A percentile compares a stretch with the other conserved stretches of the same genome.
These are phyloP conservation scores for Holacanthus passer DNA, from an alignment of 2,113 vertebrate species.

Conservation along the genomic window DNA sequence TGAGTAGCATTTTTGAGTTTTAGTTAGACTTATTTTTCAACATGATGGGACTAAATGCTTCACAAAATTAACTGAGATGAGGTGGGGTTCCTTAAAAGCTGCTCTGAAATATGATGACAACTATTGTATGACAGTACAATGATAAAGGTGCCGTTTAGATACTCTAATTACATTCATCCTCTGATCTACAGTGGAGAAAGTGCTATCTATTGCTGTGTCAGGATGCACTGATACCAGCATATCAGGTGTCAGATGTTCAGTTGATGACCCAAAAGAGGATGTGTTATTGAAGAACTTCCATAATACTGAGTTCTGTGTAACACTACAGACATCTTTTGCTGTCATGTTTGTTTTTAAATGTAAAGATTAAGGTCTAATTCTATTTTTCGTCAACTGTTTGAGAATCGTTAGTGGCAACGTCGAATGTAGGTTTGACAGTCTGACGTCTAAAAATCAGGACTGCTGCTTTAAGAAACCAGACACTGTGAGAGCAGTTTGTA, in stretches of 20 bases:
- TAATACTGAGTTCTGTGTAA: too few species aligned
- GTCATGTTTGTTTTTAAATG: neutral
- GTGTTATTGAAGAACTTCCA: neutral
- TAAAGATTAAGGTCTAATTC: neutral
- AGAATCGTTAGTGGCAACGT: neutral
- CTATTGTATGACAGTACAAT: neutral
- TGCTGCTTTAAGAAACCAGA: conserved; percentile 24
- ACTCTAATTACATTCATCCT: neutral
- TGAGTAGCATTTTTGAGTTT: neutral
- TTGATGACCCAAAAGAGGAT: neutral
- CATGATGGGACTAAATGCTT: neutral
- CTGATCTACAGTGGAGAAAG: neutral
- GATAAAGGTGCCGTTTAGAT: neutral
- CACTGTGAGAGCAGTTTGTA: conserved; percentile 22
- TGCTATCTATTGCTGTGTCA: neutral
- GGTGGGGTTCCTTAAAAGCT: too few species aligned
- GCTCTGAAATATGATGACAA: neutral
- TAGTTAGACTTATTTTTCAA: neutral
- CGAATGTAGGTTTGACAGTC: neutral
- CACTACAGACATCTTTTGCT: conserved; percentile 1
- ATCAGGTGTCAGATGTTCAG: neutral
- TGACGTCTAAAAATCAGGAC: neutral
- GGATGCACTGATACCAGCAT: neutral
- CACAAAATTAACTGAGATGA: neutral
- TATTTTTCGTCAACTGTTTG: neutral